Evolutionary conservation across 1,140 invertebrate genomes (phyloP), one percentile per base, ranked within the genome.

Genomic region (Amyelois transitella): DNA sequence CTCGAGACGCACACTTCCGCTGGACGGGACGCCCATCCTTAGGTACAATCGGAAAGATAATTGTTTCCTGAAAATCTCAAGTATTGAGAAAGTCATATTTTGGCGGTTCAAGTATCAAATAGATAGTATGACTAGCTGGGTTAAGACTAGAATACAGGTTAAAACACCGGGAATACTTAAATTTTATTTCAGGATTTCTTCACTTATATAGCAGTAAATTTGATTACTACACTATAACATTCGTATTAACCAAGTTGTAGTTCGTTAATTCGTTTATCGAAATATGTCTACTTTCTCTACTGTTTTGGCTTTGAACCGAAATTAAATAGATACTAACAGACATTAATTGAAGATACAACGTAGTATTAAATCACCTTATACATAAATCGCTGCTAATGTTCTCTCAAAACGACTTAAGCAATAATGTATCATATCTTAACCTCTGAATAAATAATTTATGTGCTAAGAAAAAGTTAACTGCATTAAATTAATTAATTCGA

Each of bases 1-100:
- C 62, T 77, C 59, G 55, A 72, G 80, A 84, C 75, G 73, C 65
- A 59, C 53, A 71, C 76, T 87, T 87, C 84, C 84, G 84, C 61
- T 70, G 70, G 59, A 52, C 22, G 43, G 57, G 53, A 38, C n/a
- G 32, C 43, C 51, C 61, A 47, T 58, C 64, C 58, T 48, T 20
- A 12, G n/a, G 28, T 44, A 56, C 21, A 25, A n/a, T 43, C 24
- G n/a, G 6, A 6, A 8, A 12, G 12, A 45, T 6, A 51, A 47
- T 17, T 45, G 20, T 48, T 48, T 45, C 19, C 1, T 22, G 6
- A 14, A 38, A 1, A 38, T 4, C 8, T 38, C n/a, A n/a, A n/a
- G n/a, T n/a, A n/a, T n/a, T n/a, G n/a, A n/a, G n/a, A n/a, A n/a
- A n/a, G n/a, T n/a, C n/a, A n/a, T n/a, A n/a, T n/a, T n/a, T n/a